Conservation (phyloP, 2,113 vertebrate species). For the Phoenicopterus ruber region DNA sequence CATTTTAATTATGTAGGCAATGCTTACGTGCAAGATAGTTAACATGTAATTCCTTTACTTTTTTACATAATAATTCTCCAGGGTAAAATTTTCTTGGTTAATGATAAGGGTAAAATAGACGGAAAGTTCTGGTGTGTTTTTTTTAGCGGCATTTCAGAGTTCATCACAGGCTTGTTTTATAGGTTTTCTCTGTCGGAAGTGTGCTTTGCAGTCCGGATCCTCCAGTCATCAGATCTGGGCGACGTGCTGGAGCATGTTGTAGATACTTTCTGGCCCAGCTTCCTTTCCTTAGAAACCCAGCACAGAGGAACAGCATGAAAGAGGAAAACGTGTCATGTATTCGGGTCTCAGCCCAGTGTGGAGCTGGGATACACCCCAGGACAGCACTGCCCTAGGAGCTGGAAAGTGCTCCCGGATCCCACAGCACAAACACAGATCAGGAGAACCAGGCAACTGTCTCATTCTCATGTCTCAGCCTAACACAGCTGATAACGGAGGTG, state of each 20-base stretch:
- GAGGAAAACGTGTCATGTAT: not conserved
- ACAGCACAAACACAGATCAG: rapidly evolving
- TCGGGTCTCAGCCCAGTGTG: not conserved
- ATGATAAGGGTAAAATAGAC: not conserved
- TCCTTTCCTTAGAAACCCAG: not conserved
- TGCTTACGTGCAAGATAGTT: not conserved
- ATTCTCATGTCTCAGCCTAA: not conserved
- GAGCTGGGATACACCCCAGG: not conserved
- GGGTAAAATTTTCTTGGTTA: not conserved
- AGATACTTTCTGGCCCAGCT: not conserved
- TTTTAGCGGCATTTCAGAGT: not conserved
- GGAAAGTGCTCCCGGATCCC: not conserved
- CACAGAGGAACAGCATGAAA: not conserved
- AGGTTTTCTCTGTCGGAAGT: not conserved
- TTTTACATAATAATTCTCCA: slow-evolving; percentile 16
- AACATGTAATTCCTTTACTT: not conserved
- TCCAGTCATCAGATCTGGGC: not conserved
- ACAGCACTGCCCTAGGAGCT: not conserved
- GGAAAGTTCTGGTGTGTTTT: not conserved
- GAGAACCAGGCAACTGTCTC: not conserved
- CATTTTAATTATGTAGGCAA: slow-evolving; percentile 10
- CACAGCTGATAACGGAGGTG: not conserved
- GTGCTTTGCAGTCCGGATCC: not conserved
- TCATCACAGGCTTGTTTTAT: not conserved
- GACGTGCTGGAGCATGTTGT: not conserved